Evolutionary conservation across 2,888 invertebrate genomes (phyloP), one percentile per base, ranked within the genome.

Genomic region (Colletes collaris): DNA sequence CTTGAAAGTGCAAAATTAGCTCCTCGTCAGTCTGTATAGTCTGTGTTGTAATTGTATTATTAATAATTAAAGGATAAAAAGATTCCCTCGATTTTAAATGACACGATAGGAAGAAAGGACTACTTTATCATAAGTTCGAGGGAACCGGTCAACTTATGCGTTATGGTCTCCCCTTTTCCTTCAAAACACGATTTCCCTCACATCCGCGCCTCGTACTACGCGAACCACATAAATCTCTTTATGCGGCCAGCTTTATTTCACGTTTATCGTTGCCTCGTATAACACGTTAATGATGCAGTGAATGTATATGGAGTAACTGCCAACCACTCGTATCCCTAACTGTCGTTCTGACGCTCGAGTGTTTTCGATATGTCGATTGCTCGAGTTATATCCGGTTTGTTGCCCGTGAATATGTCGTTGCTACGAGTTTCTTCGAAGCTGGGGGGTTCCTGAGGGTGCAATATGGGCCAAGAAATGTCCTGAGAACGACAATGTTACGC

Each of bases 211-310:
- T 67, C 55, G 52, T 53, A 27, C 40, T 35, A 49, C 49, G 40
- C 44, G 60, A 52, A 49, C 76, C 71, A 86, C 89, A 83, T 91
- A 91, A 91, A 91, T 91, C 88, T 89, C 87, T 87, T 89, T 89
- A 88, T 86, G 87, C 79, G 84, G 52, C 70, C 70, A 66, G 72
- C 82, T 91, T 90, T 89, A 91, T 91, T 89, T 88, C 87, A 76
- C 79, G 87, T 88, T 90, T 89, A 89, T 86, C 88, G 88, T 87
- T 85, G 88, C 84, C 88, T 89, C 90, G 89, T 92, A 87, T 83
- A 90, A 90, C 89, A 89, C 87, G 88, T 90, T 90, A 89, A 92
- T 91, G 90, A 91, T 87, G 89, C 87, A 86, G 84, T 91, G 89
- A 91, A 91, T 77, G 86, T 37, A 63, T 46, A 71, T 74, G 79